Evolutionary conservation across 1,140 invertebrate genomes (phyloP).

Genomic region (Luehdorfia chinensis): DNA sequence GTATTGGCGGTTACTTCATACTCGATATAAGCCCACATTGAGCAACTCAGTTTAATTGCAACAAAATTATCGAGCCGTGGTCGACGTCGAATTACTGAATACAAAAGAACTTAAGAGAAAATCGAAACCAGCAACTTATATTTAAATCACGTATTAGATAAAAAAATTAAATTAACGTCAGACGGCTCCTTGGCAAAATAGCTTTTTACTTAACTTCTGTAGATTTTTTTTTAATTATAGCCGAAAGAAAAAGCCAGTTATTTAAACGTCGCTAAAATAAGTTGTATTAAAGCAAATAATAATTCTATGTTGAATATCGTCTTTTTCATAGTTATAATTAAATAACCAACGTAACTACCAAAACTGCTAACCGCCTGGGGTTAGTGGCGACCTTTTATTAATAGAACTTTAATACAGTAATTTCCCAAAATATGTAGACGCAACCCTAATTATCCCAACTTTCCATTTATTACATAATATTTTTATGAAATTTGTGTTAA

Average conservation of each 20-base stretch:
- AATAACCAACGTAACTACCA: slow-evolving; percentile 6
- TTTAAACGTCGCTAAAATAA: too few species aligned
- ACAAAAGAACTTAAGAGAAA: slow-evolving; percentile 29
- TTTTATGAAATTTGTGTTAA: too few species aligned
- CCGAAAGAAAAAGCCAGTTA: too few species aligned
- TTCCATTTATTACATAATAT: too few species aligned
- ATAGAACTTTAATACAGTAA: slow-evolving; percentile 9
- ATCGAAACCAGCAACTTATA: background rate
- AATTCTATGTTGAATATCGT: background rate
- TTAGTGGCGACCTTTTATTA: slow-evolving; percentile 14
- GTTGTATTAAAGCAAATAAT: too few species aligned
- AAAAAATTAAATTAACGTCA: background rate
- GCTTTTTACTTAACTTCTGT: background rate
- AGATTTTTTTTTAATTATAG: too few species aligned
- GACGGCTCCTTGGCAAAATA: background rate
- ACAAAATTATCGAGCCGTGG: slow-evolving; percentile 32
- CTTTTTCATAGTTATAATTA: slow-evolving; percentile 9
- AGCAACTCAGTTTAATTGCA: slow-evolving; percentile 26
- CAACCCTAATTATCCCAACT: slow-evolving; percentile 11
- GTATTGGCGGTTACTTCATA: slow-evolving; percentile 2
- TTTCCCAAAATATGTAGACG: slow-evolving; percentile 12
- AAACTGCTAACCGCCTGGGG: slow-evolving; percentile 5
- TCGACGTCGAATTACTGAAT: slow-evolving; percentile 20
- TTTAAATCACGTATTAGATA: background rate
- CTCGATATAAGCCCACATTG: background rate